phyloP scores from a whole-genome alignment of 2,797 vertebrate species.

The Eulemur rubriventer region DNA sequence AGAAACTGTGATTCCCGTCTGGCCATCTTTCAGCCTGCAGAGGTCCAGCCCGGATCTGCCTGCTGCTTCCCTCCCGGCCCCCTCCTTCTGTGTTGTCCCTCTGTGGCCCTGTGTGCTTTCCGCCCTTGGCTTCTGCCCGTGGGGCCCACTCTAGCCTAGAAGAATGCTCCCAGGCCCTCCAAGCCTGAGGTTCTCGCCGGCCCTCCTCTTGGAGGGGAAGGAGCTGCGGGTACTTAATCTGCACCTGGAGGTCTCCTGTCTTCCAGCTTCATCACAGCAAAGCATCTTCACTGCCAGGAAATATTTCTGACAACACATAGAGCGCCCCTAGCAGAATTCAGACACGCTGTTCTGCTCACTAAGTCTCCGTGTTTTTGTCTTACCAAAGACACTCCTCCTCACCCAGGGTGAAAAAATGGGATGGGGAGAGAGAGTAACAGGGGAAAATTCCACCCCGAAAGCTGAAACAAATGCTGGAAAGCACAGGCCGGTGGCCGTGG shows the following conservation, averaged over 20 bases:
- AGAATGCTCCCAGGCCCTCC: not conserved
- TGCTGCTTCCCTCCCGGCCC: not conserved
- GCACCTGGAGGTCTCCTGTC: not conserved
- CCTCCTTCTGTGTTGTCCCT: not conserved
- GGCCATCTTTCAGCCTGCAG: not conserved
- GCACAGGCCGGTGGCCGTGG: not conserved
- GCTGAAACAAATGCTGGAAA: not conserved
- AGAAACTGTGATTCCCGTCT: not conserved
- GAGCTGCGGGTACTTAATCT: not conserved
- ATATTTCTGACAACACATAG: not conserved
- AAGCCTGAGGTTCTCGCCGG: not conserved
- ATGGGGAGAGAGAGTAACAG: not conserved
- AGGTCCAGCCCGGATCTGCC: not conserved
- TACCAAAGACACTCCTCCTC: not conserved
- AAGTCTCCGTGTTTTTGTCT: not conserved
- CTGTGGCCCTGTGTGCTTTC: not conserved
- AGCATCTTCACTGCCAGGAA: too few species aligned
- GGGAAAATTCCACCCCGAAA: not conserved
- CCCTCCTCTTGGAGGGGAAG: not conserved
- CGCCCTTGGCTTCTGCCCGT: not conserved
- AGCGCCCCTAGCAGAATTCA: not conserved
- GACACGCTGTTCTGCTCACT: not conserved
- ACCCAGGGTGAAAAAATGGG: not conserved
- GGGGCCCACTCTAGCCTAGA: not conserved
- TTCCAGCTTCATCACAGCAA: not conserved